These are phyloP conservation scores for Astropecten irregularis DNA, from an alignment of 53 echinoderm and acorn worm genomes.

Conservation along the genomic window DNA sequence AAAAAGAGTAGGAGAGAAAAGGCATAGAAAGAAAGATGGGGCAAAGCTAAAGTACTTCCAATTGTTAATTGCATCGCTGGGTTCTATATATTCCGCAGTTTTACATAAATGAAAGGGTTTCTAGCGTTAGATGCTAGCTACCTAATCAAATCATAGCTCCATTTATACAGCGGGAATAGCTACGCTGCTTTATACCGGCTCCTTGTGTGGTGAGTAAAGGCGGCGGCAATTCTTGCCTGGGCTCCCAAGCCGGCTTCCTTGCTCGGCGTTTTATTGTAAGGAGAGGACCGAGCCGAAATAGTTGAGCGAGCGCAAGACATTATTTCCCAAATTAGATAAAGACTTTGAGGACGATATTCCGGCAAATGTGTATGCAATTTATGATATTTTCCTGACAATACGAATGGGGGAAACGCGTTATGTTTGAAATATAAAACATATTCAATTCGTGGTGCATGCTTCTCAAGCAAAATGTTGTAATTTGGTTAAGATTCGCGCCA, in stretches of 20 bases:
- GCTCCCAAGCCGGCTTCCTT: no score
- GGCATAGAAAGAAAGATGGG: conserved; percentile 6
- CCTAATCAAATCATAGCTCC: conserved; percentile 22
- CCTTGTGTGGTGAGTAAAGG: no score
- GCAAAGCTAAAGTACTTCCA: conserved; percentile 36
- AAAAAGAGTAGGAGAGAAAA: not conserved
- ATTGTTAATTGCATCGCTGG: conserved; percentile 12
- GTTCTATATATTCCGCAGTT: not conserved
- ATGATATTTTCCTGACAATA: not conserved
- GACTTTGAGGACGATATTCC: conserved; percentile 17
- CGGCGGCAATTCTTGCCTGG: no score
- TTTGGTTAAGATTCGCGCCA: not conserved
- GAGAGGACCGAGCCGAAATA: not conserved
- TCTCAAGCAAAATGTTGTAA: not conserved
- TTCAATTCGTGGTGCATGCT: conserved; percentile 1
- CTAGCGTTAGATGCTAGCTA: not conserved
- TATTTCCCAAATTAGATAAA: not conserved
- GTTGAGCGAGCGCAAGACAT: conserved; percentile 2
- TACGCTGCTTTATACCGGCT: no score
- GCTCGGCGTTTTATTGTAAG: no score
- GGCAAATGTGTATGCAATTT: conserved; percentile 12
- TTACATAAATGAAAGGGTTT: conserved; percentile 7
- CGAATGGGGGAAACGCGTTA: not conserved
- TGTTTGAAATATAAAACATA: not conserved
- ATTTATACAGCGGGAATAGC: conserved; percentile 25